Evolutionary conservation across 2,888 invertebrate genomes (phyloP), one percentile per base, ranked within the genome.

Genomic region (Mythimna ferrago): DNA sequence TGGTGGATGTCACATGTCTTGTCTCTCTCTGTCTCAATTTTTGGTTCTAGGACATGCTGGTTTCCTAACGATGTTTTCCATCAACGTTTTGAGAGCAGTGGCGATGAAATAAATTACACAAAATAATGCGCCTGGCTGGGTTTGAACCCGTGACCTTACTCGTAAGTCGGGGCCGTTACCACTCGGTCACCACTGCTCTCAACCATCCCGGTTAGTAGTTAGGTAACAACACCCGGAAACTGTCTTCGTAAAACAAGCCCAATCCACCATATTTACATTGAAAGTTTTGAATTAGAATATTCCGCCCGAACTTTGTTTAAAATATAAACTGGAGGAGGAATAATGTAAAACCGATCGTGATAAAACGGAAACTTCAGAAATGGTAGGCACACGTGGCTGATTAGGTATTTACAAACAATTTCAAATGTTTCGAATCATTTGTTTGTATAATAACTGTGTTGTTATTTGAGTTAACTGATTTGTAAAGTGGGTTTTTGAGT

Each of bases 291-390:
- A 88, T 88, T 88, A 87, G 87, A 89, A 89, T 89, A 89, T 86
- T 87, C 82, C 80, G 73, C 73, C 76, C 66, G 71, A 92, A 92
- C 86, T 92, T 92, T 89, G 90, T 89, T 89, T 89, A 88, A 90
- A 92, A 90, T 91, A 87, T 89, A 88, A 91, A 89, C 90, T 87
- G 87, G 85, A 80, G 80, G 87, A 86, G 87, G 84, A 91, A 89
- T 92, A 90, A 92, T 89, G 88, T 86, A 88, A 89, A 92, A 90
- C 91, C 86, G 87, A 90, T 89, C 89, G 87, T 86, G 91, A 91
- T 92, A 92, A 90, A 90, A 88, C 87, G 84, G 81, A 84, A 90
- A 90, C 88, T 89, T 89, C 88, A 76, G 80, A 77, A 88, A 89
- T 87, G 87, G 85, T 86, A 88, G 82, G 86, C 85, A 87, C 88